phyloP scores from a whole-genome alignment of 2,113 vertebrate genomes.

The Prietella phreatophila region DNA sequence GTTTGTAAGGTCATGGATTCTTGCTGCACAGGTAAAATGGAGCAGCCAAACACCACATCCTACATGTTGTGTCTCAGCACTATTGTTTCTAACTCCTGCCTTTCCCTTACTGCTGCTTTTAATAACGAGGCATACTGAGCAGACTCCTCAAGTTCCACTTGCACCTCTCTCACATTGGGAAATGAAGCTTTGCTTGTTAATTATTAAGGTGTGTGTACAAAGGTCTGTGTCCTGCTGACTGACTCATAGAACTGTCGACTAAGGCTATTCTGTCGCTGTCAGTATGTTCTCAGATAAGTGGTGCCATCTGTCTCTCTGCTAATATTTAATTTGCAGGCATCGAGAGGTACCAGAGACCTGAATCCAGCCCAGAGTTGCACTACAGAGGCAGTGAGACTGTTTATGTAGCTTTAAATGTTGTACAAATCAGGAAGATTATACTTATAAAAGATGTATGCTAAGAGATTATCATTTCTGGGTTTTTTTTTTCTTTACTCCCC shows the following conservation, averaged over 20 bases:
- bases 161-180: neutral
- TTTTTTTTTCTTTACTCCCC: neutral
- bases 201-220: constrained; percentile 28
- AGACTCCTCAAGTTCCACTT: neutral
- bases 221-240: neutral
- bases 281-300: neutral
- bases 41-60: constrained; percentile 6
- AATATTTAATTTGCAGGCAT: constrained; percentile 19
- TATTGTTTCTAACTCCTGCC: constrained; percentile 1
- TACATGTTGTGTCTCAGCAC: neutral
- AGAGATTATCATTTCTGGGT: neutral
- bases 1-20: neutral
- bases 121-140: neutral
- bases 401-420: neutral
- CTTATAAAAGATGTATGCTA: neutral
- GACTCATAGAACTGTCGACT: constrained; percentile 9
- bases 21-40: neutral
- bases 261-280: neutral
- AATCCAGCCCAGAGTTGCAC: neutral
- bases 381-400: neutral
- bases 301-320: constrained; percentile 22
- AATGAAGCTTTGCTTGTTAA: constrained; percentile 35
- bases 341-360: neutral
- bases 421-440: neutral
- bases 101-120: neutral